Base-by-base conservation (phyloP, 2,113 vertebrate genomes). In the Psilopsiagon aurifrons region DNA sequence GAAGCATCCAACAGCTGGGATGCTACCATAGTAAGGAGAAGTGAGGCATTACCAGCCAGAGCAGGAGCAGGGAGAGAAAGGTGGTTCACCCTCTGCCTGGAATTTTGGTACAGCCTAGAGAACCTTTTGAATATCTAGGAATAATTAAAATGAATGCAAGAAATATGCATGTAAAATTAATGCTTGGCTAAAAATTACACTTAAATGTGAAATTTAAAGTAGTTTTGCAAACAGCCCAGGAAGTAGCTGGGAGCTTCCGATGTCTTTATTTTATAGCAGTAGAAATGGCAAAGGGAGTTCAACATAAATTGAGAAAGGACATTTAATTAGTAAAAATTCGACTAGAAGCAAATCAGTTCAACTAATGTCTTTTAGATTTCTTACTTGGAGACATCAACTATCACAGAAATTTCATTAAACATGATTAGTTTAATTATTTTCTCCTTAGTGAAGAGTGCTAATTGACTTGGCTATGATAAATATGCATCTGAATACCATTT, bases 361-460 rank as follows among this genome's bases (percentile, higher is more conserved):
- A 96, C 86, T 93, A 96, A 91, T 91, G 52, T 68, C 79, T 95
- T 96, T 96, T 94, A 85, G 77, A 91, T 92, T 95, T 97, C 92
- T 92, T 95, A 68, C 57, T 95, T 63, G 91, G 86, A 94, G 88
- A 94, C 95, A 87, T 89, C 67, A 95, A 60, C 95, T 97, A 96
- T 83, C 76, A 69, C 33, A 79, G 93, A 97, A 96, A 95, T 76
- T 88, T 95, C 93, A 97, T 95, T 97, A 95, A 97, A 92, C 85
- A 92, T 90, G 71, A 97, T 96, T 93, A 96, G 83, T 95, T 97
- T 97, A 95, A 98, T 98, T 96, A 97, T 94, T 97, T 96, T 95
- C 47, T 96, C 82, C 91, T 95, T 90, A 88, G 75, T 89, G 91
- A 93, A 92, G 66, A 83, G 46, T 71, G 91, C 62, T 97, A 97